phyloP scores from a whole-genome alignment of 2,113 vertebrate genomes.

The Lycaon pictus region DNA sequence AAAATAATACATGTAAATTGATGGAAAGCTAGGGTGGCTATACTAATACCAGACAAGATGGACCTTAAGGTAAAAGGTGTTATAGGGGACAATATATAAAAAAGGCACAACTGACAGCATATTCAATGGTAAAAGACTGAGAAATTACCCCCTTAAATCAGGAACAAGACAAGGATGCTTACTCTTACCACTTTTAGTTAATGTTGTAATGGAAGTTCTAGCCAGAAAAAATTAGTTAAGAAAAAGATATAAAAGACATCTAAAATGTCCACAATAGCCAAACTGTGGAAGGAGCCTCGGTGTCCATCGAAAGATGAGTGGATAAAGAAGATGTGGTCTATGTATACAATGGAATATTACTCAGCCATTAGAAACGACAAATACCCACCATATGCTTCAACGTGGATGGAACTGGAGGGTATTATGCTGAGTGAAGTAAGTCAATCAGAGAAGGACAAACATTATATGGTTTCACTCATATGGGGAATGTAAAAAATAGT shows the following conservation, averaged over 20 bases:
- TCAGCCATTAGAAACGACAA: too few species aligned
- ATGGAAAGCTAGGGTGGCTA: background rate
- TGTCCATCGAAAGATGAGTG: too few species aligned
- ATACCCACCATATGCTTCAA: too few species aligned
- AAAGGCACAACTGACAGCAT: background rate
- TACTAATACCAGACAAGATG: background rate
- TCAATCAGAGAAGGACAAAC: too few species aligned
- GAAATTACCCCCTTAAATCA: background rate
- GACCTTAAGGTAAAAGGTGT: background rate
- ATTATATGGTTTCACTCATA: too few species aligned
- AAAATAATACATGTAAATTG: background rate
- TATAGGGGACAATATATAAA: background rate
- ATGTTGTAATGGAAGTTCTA: background rate
- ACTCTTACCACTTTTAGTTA: background rate
- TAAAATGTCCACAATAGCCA: too few species aligned
- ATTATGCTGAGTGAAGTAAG: too few species aligned
- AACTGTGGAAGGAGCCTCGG: too few species aligned
- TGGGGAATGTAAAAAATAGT: too few species aligned
- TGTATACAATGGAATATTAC: too few species aligned
- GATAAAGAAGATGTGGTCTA: too few species aligned
- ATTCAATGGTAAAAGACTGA: background rate
- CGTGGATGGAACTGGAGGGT: too few species aligned
- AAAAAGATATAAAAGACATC: background rate
- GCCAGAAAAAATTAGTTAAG: background rate
- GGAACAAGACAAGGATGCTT: background rate